Conservation (phyloP, 2,888 invertebrate species). For the Drosophila borborema region DNA sequence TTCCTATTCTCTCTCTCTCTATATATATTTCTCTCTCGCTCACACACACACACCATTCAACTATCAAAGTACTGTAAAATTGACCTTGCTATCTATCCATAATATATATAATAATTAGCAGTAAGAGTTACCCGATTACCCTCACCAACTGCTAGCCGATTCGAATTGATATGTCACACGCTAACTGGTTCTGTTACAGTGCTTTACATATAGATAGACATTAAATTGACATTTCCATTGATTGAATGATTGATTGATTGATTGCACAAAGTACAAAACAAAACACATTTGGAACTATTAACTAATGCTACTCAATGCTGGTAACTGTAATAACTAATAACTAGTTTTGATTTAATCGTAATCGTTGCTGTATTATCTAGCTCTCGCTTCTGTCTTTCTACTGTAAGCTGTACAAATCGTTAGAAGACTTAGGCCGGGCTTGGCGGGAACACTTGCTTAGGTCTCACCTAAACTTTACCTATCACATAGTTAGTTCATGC, state of each 20-base stretch:
- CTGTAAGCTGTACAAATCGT: neutral
- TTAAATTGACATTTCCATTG: conserved; percentile 52
- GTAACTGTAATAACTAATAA: conserved; percentile 25
- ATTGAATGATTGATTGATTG: conserved; percentile 14
- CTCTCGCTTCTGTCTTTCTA: conserved; percentile 23
- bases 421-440: conserved; percentile 29
- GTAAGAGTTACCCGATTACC: conserved; percentile 50
- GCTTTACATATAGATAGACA: conserved; percentile 63
- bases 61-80: conserved; percentile 36
- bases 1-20: conserved; percentile 22
- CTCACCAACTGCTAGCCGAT: conserved; percentile 55
- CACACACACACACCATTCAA: conserved; percentile 47
- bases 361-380: conserved; percentile 42
- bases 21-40: conserved; percentile 25
- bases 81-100: conserved; percentile 26
- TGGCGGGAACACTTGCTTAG: conserved; percentile 34
- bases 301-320: conserved; percentile 44
- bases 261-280: conserved; percentile 41
- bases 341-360: conserved; percentile 30
- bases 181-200: conserved; percentile 59
- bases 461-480: conserved; percentile 9
- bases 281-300: conserved; percentile 48
- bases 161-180: conserved; percentile 57
- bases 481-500: conserved; percentile 27
- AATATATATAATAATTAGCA: conserved; percentile 32